Evolutionary conservation across 2,113 vertebrate genomes (phyloP).

Genomic region (Cathartes aura): DNA sequence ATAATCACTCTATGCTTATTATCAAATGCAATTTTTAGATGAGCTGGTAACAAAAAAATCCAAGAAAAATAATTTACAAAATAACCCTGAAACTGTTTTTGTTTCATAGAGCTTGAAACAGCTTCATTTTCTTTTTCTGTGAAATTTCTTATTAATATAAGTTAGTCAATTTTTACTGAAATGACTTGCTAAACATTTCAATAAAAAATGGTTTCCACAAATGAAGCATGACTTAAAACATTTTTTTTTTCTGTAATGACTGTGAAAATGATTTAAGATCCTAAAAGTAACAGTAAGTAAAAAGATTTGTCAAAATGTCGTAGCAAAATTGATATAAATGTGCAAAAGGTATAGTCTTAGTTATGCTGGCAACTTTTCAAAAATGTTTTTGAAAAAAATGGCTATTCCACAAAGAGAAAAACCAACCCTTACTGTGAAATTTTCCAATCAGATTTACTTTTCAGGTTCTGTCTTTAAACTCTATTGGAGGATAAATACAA

Average conservation of each 20-base stretch:
- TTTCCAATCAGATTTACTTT: background rate
- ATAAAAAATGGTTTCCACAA: background rate
- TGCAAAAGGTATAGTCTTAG: background rate
- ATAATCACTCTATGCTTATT: background rate
- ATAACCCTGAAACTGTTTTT: fast-evolving
- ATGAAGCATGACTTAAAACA: background rate
- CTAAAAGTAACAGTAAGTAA: background rate
- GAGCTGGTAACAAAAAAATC: background rate
- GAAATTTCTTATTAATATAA: background rate
- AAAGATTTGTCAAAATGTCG: background rate
- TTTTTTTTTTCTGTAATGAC: background rate
- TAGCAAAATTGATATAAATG: background rate
- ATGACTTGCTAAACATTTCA: background rate
- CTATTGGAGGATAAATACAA: background rate
- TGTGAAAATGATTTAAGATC: background rate
- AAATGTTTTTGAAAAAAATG: background rate
- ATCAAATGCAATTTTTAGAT: background rate
- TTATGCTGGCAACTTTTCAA: background rate
- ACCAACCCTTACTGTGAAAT: background rate
- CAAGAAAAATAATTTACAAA: background rate
- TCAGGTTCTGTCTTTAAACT: background rate
- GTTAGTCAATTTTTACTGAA: background rate
- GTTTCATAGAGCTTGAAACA: background rate
- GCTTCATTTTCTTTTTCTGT: background rate
- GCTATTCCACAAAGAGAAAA: background rate